These are phyloP conservation scores for Ptilorrhoa leucosticta DNA, from an alignment of 2,113 vertebrate species.

Conservation along the genomic window DNA sequence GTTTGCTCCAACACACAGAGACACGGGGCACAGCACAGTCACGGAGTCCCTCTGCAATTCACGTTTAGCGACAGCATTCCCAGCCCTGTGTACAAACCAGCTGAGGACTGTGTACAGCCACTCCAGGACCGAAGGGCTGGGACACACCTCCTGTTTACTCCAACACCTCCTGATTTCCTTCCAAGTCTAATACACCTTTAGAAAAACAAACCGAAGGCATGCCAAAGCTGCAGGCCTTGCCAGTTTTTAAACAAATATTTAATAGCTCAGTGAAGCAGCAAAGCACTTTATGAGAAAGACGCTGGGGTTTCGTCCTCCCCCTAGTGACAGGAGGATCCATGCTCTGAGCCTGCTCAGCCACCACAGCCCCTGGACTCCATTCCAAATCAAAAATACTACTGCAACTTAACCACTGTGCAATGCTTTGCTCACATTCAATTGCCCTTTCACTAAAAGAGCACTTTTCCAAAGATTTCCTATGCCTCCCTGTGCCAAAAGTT, in stretches of 20 bases:
- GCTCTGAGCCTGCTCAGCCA: not conserved
- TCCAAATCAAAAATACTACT: not conserved
- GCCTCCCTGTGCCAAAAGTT: accelerated
- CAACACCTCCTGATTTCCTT: not conserved
- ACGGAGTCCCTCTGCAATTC: not conserved
- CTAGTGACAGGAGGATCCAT: not conserved
- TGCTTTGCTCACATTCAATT: accelerated
- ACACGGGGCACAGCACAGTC: not conserved
- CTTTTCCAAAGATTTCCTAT: not conserved
- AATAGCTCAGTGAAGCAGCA: not conserved
- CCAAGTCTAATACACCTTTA: not conserved
- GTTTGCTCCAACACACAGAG: accelerated
- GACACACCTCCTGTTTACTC: not conserved
- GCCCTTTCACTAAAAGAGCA: not conserved
- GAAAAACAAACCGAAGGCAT: not conserved
- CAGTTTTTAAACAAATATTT: not conserved
- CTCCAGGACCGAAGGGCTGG: accelerated
- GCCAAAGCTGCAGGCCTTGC: not conserved
- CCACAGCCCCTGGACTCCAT: not conserved
- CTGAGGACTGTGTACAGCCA: accelerated
- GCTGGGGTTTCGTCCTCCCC: not conserved
- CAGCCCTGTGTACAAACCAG: accelerated
- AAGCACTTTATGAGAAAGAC: not conserved
- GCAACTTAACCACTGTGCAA: not conserved
- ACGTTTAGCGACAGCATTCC: accelerated